Conservation (phyloP, 2,888 invertebrate species). For the Phyllotreta cruciferae region DNA sequence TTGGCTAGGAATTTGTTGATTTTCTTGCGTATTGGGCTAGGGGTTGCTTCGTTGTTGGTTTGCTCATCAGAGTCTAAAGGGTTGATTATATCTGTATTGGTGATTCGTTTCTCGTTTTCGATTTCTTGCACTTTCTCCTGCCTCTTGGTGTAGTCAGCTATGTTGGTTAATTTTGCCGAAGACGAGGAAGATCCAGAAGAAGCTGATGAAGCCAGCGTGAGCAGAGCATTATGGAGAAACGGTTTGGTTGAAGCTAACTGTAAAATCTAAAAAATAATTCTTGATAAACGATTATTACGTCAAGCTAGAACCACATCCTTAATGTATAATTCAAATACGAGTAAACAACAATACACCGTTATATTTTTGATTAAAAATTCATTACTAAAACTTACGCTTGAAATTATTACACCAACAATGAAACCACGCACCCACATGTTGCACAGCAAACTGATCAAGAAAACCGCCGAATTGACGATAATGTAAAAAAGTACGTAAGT, state of each 20-base stretch:
- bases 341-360: too few species aligned
- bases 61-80: constrained; percentile 10
- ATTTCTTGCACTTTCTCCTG: constrained; percentile 34
- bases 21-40: constrained; percentile 43
- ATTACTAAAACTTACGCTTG: constrained; percentile 13
- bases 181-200: constrained; percentile 38
- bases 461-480: constrained; percentile 17
- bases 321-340: neutral
- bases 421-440: constrained; percentile 22
- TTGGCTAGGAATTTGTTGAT: constrained; percentile 44
- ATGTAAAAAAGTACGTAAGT: constrained; percentile 27
- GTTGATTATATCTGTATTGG: constrained; percentile 31
- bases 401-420: constrained; percentile 8
- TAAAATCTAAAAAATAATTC: constrained; percentile 33
- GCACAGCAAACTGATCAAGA: neutral
- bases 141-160: constrained; percentile 40
- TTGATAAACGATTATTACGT: too few species aligned
- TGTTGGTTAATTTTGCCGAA: constrained; percentile 34
- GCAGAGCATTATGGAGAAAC: constrained; percentile 36
- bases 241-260: constrained; percentile 27
- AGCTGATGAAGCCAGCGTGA: constrained; percentile 38
- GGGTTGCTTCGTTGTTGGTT: constrained; percentile 40
- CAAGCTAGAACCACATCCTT: neutral
- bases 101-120: constrained; percentile 32
- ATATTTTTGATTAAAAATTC: neutral